These are phyloP conservation scores for Vidua macroura DNA, from an alignment of 2,113 vertebrate species.

Conservation along the genomic window DNA sequence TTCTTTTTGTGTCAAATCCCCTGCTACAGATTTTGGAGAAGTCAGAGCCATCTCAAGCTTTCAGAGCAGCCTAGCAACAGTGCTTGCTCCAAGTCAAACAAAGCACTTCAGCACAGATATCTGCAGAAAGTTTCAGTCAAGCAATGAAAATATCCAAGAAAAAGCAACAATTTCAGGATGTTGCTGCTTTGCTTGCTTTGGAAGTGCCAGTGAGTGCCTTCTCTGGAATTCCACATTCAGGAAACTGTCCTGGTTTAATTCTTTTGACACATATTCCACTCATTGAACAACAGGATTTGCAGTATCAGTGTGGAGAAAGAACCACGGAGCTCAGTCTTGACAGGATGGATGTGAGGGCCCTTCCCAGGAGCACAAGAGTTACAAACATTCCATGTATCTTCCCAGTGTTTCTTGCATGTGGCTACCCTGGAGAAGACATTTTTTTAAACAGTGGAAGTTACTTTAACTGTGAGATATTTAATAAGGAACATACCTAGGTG, in stretches of 20 bases:
- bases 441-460: neutral
- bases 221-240: neutral
- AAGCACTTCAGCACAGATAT: neutral
- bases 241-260: neutral
- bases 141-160: neutral
- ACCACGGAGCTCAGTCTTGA: neutral
- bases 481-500: neutral
- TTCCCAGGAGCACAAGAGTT: neutral
- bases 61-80: neutral
- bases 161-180: neutral
- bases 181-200: neutral
- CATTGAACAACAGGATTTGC: neutral
- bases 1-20: neutral
- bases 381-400: neutral
- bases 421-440: neutral
- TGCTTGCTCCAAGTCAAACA: neutral
- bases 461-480: neutral
- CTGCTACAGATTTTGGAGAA: neutral
- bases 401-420: neutral
- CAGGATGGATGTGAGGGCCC: neutral
- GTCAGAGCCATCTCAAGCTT: slow-evolving; percentile 19
- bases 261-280: neutral
- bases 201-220: neutral
- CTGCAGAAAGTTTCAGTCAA: neutral
- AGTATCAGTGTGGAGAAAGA: neutral